Percentiles rank a stretch among this genome's conserved stretches.
phyloP scores from a whole-genome alignment of 2,113 vertebrate species.

The Ameiurus melas region DNA sequence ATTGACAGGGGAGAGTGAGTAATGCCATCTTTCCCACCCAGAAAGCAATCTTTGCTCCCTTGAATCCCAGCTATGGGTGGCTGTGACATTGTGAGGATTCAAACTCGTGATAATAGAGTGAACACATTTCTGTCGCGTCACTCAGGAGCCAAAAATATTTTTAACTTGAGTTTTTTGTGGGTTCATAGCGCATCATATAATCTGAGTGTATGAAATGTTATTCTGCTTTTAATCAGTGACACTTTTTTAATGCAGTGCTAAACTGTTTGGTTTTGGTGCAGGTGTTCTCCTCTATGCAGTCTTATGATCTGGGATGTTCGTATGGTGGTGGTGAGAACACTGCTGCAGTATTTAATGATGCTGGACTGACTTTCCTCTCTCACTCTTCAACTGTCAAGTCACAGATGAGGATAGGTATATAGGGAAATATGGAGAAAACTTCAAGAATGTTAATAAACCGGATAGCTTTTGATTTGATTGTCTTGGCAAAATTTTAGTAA shows the following conservation, averaged over 20 bases:
- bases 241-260: not conserved
- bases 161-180: not conserved
- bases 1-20: no score
- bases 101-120: not conserved
- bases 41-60: not conserved
- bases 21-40: not conserved
- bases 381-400: conserved; percentile 7
- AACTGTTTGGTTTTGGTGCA: conserved; percentile 48
- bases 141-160: not conserved
- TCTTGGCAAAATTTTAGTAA: not conserved
- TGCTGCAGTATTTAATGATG: conserved; percentile 66
- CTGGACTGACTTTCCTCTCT: conserved; percentile 75
- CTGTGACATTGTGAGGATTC: not conserved
- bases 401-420: conserved; percentile 44
- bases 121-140: not conserved
- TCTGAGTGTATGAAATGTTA: not conserved
- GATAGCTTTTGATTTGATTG: not conserved
- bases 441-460: not conserved
- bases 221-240: not conserved
- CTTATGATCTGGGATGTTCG: conserved; percentile 79
- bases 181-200: not conserved
- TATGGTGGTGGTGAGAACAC: conserved; percentile 70
- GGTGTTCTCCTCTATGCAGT: conserved; percentile 79
- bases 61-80: not conserved
- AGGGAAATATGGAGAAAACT: not conserved